Percentiles rank a stretch among this genome's conserved stretches.
Conservation (phyloP, 92 coral and sea anemone genomes). For the Zoanthus solanderi region DNA sequence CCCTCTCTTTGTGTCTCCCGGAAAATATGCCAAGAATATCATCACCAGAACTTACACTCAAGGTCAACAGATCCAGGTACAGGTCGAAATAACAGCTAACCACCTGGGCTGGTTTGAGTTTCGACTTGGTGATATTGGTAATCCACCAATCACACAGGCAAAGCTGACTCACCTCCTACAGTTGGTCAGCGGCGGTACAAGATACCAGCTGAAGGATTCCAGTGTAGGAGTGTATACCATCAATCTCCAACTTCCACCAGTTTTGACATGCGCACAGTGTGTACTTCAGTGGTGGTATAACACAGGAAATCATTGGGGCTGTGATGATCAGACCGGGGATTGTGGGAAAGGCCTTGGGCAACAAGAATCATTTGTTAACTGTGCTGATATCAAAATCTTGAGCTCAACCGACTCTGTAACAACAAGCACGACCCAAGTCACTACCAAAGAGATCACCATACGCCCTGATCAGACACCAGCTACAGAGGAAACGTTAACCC, state of each 20-base stretch:
- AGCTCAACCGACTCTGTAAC: neutral
- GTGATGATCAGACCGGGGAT: neutral
- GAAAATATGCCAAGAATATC: slow-evolving; percentile 60
- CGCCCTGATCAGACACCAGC: neutral
- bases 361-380: slow-evolving; percentile 42
- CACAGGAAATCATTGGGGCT: slow-evolving; percentile 37
- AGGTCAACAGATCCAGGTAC: slow-evolving; percentile 67
- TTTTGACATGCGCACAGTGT: slow-evolving; percentile 50
- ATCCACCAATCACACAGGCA: slow-evolving; percentile 41
- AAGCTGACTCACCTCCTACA: slow-evolving; percentile 35
- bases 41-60: slow-evolving; percentile 62
- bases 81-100: slow-evolving; percentile 53
- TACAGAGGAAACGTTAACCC: neutral
- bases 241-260: slow-evolving; percentile 29
- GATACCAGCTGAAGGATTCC: slow-evolving; percentile 15
- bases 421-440: neutral
- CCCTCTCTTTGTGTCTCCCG: slow-evolving; percentile 63
- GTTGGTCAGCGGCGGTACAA: slow-evolving; percentile 35
- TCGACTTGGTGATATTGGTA: slow-evolving; percentile 45
- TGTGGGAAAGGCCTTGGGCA: neutral
- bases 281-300: slow-evolving; percentile 56
- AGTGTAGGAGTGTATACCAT: neutral
- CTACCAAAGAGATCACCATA: neutral
- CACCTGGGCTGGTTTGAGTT: slow-evolving; percentile 53
- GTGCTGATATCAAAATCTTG: slow-evolving; percentile 39